Base-by-base conservation (phyloP, 2,113 vertebrate genomes). In the Xenus cinereus region DNA sequence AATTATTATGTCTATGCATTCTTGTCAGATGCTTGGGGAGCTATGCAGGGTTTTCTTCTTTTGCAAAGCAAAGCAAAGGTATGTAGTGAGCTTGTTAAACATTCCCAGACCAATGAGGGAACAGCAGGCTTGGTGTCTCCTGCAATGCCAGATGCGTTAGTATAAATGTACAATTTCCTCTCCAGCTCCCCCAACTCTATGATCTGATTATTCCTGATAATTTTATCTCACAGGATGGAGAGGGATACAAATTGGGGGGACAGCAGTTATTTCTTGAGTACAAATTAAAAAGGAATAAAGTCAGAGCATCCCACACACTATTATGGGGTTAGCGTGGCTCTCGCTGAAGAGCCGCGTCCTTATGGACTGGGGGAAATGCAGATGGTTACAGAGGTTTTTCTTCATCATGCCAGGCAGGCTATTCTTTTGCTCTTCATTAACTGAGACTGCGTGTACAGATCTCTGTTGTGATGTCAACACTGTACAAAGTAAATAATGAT, bases 1-100 rank as follows among this genome's bases (percentile, higher is more conserved):
- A 98, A 98, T 99, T 98, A 98, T 98, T 98, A 98, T 98, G 98
- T 98, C 90, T 97, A 90, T 97, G 97, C 96, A 98, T 98, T 98
- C 98, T 98, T 97, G 97, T 97, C 98, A 98, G 98, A 96, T 97
- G 97, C 97, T 96, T 30, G 35, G 96, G 97, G 97, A 97, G 98
- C 96, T 96, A 93, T 94, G 97, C 39, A 41, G 95, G 93, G 93
- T 85, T 95, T 91, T 95, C 94, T 95, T 96, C 88, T 95, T 97
- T 89, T 84, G 75, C 82, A 63, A 92, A 93, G 89, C 94, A 89
- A 95, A 57, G 59, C 77, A 94, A 90, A 63, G 90, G 94, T 97
- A 97, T 95, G 83, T 22, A 86, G 26, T 28, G 60, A 71, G 91
- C 93, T 92, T 97, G 92, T 74, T 90, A 97, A 96, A 96, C 95